Base-by-base conservation (phyloP, 1,140 invertebrate genomes). In the Antheraea mylitta region DNA sequence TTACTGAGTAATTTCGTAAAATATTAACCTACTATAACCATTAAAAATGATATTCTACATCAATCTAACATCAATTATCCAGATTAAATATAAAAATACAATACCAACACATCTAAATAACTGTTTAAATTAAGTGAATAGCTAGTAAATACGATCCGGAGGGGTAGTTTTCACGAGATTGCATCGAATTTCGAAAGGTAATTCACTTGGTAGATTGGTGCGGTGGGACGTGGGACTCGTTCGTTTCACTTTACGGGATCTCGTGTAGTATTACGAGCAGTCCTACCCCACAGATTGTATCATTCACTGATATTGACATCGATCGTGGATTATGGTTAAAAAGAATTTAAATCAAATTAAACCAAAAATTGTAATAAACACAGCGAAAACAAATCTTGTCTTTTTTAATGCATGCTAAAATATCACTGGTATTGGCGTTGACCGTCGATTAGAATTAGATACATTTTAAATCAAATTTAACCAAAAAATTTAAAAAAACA, bases 181-280 rank as follows among this genome's bases (percentile, higher is more conserved):
- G 67, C 71, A 62, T 69, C 71, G 58, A 64, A 71, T 71, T 66
- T 66, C 64, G 67, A 19, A 48, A 61, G 66, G 71, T 72, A 72
- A 72, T 72, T 72, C 71, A 72, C 71, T 72, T 68, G 71, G 71
- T 67, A 69, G 71, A 72, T 72, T 72, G 71, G 71, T 66, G 53
- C 66, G 58, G 62, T 66, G 58, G 8, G 62, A 62, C 18, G 42
- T n/a, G n/a, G n/a, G n/a, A 53, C 58, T 65, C 58, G 63, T 68
- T 37, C 67, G 67, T 64, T 53, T 69, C 71, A 61, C 30, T 72
- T 68, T 72, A 72, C 67, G 67, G 59, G 38, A 13, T 42, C 62
- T 58, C 63, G 67, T 22, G n/a, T 66, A 62, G 48, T n/a, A 58
- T 69, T 72, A 68, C 71, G 64, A 69, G 62, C 66, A 37, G 62